Evolutionary conservation across 1,140 invertebrate genomes (phyloP), one percentile per base, ranked within the genome.

Genomic region (Leptopilina boulardi): DNA sequence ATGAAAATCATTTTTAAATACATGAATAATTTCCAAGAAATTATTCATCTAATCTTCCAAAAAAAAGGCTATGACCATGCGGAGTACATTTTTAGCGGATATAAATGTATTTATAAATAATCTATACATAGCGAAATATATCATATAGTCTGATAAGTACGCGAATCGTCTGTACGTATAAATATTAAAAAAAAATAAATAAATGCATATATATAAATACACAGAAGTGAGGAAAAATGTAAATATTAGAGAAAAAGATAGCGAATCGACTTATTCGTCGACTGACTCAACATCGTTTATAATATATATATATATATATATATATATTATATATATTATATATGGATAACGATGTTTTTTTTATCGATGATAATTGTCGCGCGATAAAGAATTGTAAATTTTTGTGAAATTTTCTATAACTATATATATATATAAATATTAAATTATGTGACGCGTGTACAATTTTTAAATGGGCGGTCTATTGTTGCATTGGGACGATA

Each of bases 161-260:
- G 74, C 19, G 74, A 42, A 42, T 66, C 54, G 51, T 66, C 13
- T 66, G 59, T 66, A 66, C 59, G 59, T 66, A 80, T 84, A 78
- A 75, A 79, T 66, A 73, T 70, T 38, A 72, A 70, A 54, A 79
- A 47, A 73, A 51, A 51, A 51, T 70, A 80, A 74, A 70, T 54
- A 79, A 79, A 84, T 81, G 74, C 71, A 82, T 80, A 74, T 72
- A 81, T 80, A 80, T 77, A 85, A 71, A 75, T 81, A 83, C 79
- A 83, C 82, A 76, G 84, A 80, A 84, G 78, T 78, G 75, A 77
- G 80, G 75, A 78, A 59, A n/a, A 77, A 80, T 90, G 88, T 90
- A 89, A 85, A 89, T 89, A 88, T 42, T 82, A 79, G 73, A 66
- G 70, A 70, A 59, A 71, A 70, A 59, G 77, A 77, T 75, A 70